phyloP scores from a whole-genome alignment of 2,113 vertebrate genomes.

The Marmota monax region DNA sequence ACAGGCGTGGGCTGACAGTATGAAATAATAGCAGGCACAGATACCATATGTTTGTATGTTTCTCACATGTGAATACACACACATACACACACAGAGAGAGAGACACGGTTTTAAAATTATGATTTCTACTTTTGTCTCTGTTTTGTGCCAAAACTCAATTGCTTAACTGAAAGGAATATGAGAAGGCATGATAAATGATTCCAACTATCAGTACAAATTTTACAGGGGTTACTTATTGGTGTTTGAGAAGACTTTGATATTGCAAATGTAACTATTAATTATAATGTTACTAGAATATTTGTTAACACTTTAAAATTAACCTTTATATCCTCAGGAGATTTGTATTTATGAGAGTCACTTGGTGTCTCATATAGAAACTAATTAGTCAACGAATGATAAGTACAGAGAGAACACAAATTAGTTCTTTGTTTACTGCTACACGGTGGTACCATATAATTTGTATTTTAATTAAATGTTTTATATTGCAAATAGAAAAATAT shows the following conservation, averaged over 20 bases:
- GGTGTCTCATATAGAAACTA: conserved; percentile 89
- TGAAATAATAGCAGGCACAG: not conserved
- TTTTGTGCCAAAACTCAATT: not conserved
- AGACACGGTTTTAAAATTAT: not conserved
- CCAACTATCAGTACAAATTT: conserved; percentile 73
- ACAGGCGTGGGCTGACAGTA: not conserved
- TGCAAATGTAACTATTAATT: conserved; percentile 87
- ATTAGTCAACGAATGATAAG: conserved; percentile 92
- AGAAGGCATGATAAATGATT: conserved; percentile 74
- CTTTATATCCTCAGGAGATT: conserved; percentile 88
- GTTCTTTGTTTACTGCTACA: conserved; percentile 91
- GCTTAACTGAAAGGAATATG: conserved; percentile 58
- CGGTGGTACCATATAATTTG: conserved; percentile 87
- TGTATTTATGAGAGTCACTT: conserved; percentile 87
- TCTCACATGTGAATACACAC: not conserved
- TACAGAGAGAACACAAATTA: conserved; percentile 90
- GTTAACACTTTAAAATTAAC: conserved; percentile 89
- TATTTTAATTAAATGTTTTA: conserved; percentile 90
- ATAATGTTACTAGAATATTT: conserved; percentile 86
- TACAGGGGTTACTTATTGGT: conserved; percentile 78
- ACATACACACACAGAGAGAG: too few relatives aligned
- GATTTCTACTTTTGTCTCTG: not conserved
- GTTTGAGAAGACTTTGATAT: conserved; percentile 76
- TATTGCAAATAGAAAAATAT: conserved; percentile 83
- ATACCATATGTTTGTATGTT: not conserved